These are phyloP conservation scores for Anabas testudineus DNA, from an alignment of 2,797 vertebrate genomes.

Conservation along the genomic window DNA sequence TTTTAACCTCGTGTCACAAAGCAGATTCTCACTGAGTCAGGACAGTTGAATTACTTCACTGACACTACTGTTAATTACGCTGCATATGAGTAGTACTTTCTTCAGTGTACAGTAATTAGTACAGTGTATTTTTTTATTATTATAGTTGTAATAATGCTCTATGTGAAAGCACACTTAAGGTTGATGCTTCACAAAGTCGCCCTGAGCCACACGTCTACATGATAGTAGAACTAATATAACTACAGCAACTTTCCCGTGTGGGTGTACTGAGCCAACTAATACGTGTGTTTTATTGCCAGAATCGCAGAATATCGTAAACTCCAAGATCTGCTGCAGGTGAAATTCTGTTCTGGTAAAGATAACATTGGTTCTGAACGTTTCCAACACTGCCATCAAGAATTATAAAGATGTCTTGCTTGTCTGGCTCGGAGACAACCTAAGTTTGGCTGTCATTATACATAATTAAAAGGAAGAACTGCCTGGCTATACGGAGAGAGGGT, in stretches of 20 bases:
- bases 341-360: conserved; percentile 40
- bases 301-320: conserved; percentile 21
- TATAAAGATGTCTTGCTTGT: conserved; percentile 49
- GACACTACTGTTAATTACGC: too few species aligned
- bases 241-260: conserved; percentile 22
- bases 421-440: conserved; percentile 38
- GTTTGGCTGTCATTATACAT: conserved; percentile 53
- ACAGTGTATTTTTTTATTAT: too few species aligned
- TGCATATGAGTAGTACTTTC: background rate
- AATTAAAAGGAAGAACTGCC: conserved; percentile 54
- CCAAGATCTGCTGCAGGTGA: conserved; percentile 20
- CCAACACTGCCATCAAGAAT: conserved; percentile 9
- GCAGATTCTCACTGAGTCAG: conserved; percentile 18
- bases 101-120: too few species aligned
- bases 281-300: conserved; percentile 24
- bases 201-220: background rate
- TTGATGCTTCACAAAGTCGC: background rate
- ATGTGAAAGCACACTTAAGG: background rate
- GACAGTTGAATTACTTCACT: background rate
- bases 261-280: conserved; percentile 20
- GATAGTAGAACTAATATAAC: background rate
- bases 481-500: conserved; percentile 15
- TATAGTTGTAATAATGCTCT: too few species aligned
- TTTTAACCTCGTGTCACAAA: conserved; percentile 30
- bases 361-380: conserved; percentile 35